Evolutionary conservation across 1,140 invertebrate genomes (phyloP), one percentile per base, ranked within the genome.

Genomic region (Trinorchestia longiramus): DNA sequence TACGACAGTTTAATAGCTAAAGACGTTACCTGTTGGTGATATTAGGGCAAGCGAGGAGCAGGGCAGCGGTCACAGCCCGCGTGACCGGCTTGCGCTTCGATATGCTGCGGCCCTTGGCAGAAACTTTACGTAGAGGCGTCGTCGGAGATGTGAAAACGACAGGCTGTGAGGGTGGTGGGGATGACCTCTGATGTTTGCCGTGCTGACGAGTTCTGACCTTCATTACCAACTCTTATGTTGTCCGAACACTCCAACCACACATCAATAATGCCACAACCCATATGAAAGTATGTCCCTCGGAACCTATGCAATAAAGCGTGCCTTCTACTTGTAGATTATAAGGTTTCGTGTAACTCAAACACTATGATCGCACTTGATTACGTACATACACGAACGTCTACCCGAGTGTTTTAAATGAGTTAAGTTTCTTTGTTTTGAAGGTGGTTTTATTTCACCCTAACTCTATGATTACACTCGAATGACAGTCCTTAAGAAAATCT

Each of bases 1-100:
- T n/a, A n/a, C n/a, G n/a, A n/a, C n/a, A n/a, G n/a, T n/a, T n/a
- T n/a, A n/a, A n/a, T 53, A 8, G 6, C 47, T 53, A 53, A 53
- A 53, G 1, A 77, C 62, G 62, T 90, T 90, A 90, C 88, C 88
- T 90, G 88, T 90, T 41, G 43, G 88, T 41, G 41, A 90, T 41
- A 90, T 90, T 90, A 43, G 88, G 88, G 88, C 88, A 90, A 43
- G 88, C 88, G 88, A 90, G 88, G 41, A 90, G 88, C 88, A 90
- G 43, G 15, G 88, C 88, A 15, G 88, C 88, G 88, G 88, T 90
- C 41, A 43, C 88, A 15, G 88, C 88, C 88, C 88, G n/a, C 43
- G 88, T 90, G 43, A 90, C 88, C 41, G 88, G 88, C 88, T 90
- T 90, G 43, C 88, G 88, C 28, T 90, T 90, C 11, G 88, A 42